Base-by-base conservation (phyloP, 2,888 invertebrate species). In the Folsomia candida region DNA sequence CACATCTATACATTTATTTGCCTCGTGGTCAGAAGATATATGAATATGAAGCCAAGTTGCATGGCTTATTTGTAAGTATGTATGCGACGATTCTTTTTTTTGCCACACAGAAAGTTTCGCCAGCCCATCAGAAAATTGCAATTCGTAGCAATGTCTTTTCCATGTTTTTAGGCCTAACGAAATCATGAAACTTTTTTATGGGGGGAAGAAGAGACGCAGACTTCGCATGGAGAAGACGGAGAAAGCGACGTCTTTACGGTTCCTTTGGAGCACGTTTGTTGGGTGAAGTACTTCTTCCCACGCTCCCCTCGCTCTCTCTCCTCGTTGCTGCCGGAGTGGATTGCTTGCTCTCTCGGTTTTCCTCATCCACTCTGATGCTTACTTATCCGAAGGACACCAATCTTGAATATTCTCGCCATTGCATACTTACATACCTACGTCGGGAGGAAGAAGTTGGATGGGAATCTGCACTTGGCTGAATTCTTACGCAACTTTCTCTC, bases 111-210 rank as follows among this genome's bases (percentile, higher is more conserved):
- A 37, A 37, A 37, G 37, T 37, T 37, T 37, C 6, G 4, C 14
- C 18, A 20, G 51, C 24, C 51, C 47, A 51, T 67, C 72, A 72
- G 69, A 66, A 72, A 62, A 69, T 68, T 68, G 70, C 66, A 70
- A 73, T 73, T 73, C 65, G 68, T 67, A 67, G 58, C 73, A 71
- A 73, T 73, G 73, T 73, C 70, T 73, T 69, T 72, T 69, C 67
- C 72, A 69, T 72, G 69, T 72, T 69, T 54, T 47, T 57, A 47
- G 58, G 29, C 61, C 24, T 68, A 18, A 22, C 25, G 47, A 22
- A 22, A 28, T 62, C 24, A 27, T n/a, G 62, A 65, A 70, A 73
- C 51, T 51, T 68, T 73, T 70, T 72, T 72, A 72, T 73, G 68
- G 68, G 68, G 68, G 68, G 60, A 62, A 68, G 58, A 61, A 67